A percentile compares a stretch with the other conserved stretches of the same genome.
Evolutionary conservation across 2,113 vertebrate species (phyloP).

Genomic region (Trochalopteron elliotii): DNA sequence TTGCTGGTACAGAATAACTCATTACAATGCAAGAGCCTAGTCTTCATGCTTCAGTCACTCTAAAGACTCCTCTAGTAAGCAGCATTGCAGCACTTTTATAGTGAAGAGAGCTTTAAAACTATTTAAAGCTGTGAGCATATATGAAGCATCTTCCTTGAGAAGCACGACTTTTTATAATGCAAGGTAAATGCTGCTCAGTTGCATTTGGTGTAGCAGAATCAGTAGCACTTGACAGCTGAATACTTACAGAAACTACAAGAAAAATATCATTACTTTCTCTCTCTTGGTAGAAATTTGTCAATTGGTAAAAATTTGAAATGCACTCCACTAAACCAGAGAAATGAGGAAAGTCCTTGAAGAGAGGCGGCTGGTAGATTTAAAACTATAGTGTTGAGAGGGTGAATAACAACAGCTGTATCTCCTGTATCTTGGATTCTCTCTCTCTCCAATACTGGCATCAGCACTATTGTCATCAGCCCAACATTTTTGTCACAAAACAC

Average conservation of each 20-base stretch:
- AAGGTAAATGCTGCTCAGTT: constrained; percentile 50
- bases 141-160: constrained; percentile 52
- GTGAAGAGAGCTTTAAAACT: constrained; percentile 46
- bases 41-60: neutral
- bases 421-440: neutral
- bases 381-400: neutral
- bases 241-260: constrained; percentile 28
- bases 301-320: neutral
- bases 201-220: constrained; percentile 28
- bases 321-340: neutral
- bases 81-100: constrained; percentile 2
- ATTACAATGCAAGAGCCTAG: neutral
- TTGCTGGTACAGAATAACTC: neutral
- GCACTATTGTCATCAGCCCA: neutral
- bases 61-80: neutral
- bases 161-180: constrained; percentile 26
- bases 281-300: neutral
- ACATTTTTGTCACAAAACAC: neutral
- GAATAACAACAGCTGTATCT: neutral
- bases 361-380: neutral
- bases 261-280: neutral
- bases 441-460: neutral
- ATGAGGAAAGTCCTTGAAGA: neutral
- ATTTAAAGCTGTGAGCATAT: constrained; percentile 40
- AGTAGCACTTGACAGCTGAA: constrained; percentile 46